phyloP scores from a whole-genome alignment of 1,140 invertebrate species.

The Frieseomelitta varia region DNA sequence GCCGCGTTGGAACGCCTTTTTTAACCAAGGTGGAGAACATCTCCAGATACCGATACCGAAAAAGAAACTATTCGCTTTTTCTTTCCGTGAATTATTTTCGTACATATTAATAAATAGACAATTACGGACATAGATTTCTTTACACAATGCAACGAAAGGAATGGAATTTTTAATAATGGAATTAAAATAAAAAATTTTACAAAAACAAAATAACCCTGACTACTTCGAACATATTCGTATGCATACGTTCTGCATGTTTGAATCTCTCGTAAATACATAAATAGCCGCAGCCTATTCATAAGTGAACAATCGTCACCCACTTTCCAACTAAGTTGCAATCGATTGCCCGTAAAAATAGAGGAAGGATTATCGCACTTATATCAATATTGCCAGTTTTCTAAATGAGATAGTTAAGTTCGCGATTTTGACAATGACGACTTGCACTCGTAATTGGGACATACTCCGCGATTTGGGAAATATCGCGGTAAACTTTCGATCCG shows the following conservation, averaged over 20 bases:
- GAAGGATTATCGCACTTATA: neutral
- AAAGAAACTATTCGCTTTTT: neutral
- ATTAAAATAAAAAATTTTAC: too few species aligned
- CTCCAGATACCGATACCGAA: neutral
- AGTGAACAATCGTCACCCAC: conserved; percentile 16
- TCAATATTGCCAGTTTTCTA: neutral
- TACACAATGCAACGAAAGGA: neutral
- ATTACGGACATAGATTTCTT: neutral
- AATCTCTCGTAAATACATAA: neutral
- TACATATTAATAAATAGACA: neutral
- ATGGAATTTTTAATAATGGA: neutral
- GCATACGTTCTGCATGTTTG: neutral
- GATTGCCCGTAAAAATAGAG: conserved; percentile 18
- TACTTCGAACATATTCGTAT: neutral
- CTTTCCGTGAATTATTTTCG: neutral
- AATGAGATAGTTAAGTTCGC: neutral
- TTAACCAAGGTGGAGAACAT: conserved; percentile 7
- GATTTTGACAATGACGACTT: neutral
- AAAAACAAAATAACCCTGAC: too few species aligned
- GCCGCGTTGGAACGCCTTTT: neutral
- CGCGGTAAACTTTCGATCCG: conserved; percentile 37
- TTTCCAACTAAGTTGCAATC: conserved; percentile 14
- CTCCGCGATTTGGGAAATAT: neutral
- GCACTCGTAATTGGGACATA: neutral
- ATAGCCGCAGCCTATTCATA: neutral